Base-by-base conservation (phyloP, 2,797 vertebrate species). In the Sparus aurata region DNA sequence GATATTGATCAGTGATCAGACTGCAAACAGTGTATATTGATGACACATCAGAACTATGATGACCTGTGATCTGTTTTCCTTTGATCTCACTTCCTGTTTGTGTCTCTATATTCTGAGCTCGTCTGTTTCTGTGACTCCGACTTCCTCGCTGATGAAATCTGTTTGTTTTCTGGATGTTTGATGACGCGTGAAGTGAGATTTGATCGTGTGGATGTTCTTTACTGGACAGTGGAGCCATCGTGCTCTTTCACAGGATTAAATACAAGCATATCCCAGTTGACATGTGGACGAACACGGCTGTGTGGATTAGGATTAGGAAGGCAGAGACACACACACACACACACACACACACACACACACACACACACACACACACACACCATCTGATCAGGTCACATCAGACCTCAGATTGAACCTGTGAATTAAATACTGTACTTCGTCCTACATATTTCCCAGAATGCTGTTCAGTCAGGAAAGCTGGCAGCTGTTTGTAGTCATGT, bases 281-380 rank as follows among this genome's bases (percentile, higher is more conserved):
- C 75, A 65, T 74, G 71, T 71, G 67, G 67, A 67, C 3, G 23
- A 0, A 61, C 75, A 43, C 4, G 17, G n/a, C 30, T 27, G 53
- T 57, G 69, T 73, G 80, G 79, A 63, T 70, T 83, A 76, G 82
- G 71, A 79, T 82, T 77, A 83, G 43, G 22, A 59, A n/a, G 13
- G 8, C 15, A 18, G 30, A 34, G 6, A 34, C 30, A 34, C 25
- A 65, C 64, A 46, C 45, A 54, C 50, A 67, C 45, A 46, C 72
- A 55, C 20, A 54, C 64, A 49, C 25, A 25, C 25, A 25, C 25
- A 25, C 25, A 1, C 30, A 30, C 30, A 34, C 25, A 65, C 64
- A 46, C 45, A 54, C 50, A 67, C 45, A 46, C 45, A 54, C 54
- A 61, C 12, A 61, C 57, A 60, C 27, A 58, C 52, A n/a, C 53